phyloP scores from a whole-genome alignment of 2,888 invertebrate species.

The Autographa pulchrina region DNA sequence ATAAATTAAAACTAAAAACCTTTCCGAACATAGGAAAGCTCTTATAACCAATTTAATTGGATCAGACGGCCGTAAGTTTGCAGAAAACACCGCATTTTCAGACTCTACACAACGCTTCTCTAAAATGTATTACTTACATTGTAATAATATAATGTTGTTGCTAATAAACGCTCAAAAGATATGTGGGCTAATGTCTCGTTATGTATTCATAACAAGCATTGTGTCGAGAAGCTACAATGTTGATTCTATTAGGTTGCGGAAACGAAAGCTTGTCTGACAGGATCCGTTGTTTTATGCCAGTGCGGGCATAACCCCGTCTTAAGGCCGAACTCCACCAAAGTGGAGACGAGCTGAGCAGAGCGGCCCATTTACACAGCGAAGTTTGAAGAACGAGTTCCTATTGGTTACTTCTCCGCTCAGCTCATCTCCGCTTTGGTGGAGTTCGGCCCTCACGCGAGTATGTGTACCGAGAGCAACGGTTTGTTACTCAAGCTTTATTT shows the following conservation, averaged over 20 bases:
- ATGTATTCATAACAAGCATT: constrained; percentile 84
- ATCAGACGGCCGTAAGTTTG: constrained; percentile 72
- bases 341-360: too few relatives aligned
- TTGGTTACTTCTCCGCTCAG: too few relatives aligned
- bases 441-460: constrained; percentile 16
- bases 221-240: constrained; percentile 79
- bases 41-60: constrained; percentile 73
- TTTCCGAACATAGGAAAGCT: constrained; percentile 66
- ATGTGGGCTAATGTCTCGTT: constrained; percentile 83
- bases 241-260: constrained; percentile 82
- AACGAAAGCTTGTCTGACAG: constrained; percentile 79
- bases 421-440: too few relatives aligned
- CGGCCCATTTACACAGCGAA: too few relatives aligned
- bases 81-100: constrained; percentile 43
- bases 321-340: not conserved
- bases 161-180: constrained; percentile 80
- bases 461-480: constrained; percentile 15
- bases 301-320: constrained; percentile 62
- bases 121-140: constrained; percentile 20
- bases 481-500: constrained; percentile 23
- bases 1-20: constrained; percentile 24
- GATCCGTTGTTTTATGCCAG: constrained; percentile 70
- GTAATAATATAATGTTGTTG: constrained; percentile 69
- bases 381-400: too few relatives aligned
- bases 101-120: constrained; percentile 39